Conservation (phyloP, 2,113 vertebrate species). For the Cyanoramphus novaezelandiae region DNA sequence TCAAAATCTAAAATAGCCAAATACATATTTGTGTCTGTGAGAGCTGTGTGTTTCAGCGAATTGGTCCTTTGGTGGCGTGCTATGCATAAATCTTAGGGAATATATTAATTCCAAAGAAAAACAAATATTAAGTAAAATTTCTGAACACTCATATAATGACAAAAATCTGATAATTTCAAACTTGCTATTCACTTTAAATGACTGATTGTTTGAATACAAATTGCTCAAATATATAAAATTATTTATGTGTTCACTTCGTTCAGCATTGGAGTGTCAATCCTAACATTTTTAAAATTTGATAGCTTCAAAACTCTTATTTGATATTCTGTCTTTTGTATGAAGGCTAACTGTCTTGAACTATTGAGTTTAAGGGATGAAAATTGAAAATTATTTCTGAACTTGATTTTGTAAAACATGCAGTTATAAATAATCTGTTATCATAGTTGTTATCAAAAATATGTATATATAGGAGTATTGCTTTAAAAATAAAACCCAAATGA, state of each 20-base stretch:
- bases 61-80: not conserved
- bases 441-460: not conserved
- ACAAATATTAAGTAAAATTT: not conserved
- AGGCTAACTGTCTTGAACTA: not conserved
- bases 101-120: not conserved
- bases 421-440: not conserved
- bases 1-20: not conserved
- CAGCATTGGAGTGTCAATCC: not conserved
- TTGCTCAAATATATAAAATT: not conserved
- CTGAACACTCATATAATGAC: not conserved
- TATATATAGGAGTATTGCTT: not conserved
- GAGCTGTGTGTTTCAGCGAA: not conserved
- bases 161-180: not conserved
- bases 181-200: not conserved
- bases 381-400: not conserved
- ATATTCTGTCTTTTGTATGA: not conserved
- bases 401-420: not conserved
- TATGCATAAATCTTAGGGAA: not conserved
- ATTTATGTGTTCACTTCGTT: not conserved
- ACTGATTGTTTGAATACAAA: not conserved
- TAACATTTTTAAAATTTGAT: not conserved
- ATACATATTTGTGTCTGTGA: not conserved
- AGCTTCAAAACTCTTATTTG: not conserved
- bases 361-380: not conserved
- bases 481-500: not conserved